A percentile compares a stretch with the other conserved stretches of the same genome.
Evolutionary conservation across 2,888 invertebrate species (phyloP).

Genomic region (Melolontha melolontha): DNA sequence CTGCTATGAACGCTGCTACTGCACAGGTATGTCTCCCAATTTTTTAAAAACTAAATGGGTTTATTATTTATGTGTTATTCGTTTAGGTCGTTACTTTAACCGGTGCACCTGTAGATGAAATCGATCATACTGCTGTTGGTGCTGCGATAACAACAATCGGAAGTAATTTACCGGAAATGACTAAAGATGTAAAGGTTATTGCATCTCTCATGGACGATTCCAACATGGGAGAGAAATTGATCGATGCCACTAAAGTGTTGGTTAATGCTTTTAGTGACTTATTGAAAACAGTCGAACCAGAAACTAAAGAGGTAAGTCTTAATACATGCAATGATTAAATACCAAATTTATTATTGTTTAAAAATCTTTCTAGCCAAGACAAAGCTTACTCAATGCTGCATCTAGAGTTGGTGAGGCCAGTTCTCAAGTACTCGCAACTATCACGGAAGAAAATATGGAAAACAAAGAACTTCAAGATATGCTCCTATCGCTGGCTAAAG

Average conservation of each 20-base stretch:
- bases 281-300: conserved; percentile 95
- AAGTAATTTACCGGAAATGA: conserved; percentile 95
- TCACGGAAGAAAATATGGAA: conserved; percentile 90
- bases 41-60: no score
- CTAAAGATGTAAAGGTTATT: conserved; percentile 92
- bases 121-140: conserved; percentile 95
- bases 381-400: conserved; percentile 93
- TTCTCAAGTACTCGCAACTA: conserved; percentile 91
- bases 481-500: conserved; percentile 93
- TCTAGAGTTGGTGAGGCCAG: conserved; percentile 97
- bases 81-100: conserved; percentile 62
- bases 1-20: conserved; percentile 99
- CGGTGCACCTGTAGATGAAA: conserved; percentile 82
- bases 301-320: conserved; percentile 77
- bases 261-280: conserved; percentile 96
- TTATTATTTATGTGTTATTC: not conserved
- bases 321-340: conserved; percentile 24
- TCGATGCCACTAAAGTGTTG: conserved; percentile 92
- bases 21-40: conserved; percentile 87
- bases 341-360: conserved; percentile 44
- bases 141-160: conserved; percentile 98
- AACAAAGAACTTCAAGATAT: conserved; percentile 89
- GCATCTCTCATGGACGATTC: conserved; percentile 94
- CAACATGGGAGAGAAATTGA: conserved; percentile 83
- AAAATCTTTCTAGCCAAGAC: conserved; percentile 80